These are phyloP conservation scores for Cephalotes varians DNA, from an alignment of 2,888 invertebrate species.

Conservation along the genomic window DNA sequence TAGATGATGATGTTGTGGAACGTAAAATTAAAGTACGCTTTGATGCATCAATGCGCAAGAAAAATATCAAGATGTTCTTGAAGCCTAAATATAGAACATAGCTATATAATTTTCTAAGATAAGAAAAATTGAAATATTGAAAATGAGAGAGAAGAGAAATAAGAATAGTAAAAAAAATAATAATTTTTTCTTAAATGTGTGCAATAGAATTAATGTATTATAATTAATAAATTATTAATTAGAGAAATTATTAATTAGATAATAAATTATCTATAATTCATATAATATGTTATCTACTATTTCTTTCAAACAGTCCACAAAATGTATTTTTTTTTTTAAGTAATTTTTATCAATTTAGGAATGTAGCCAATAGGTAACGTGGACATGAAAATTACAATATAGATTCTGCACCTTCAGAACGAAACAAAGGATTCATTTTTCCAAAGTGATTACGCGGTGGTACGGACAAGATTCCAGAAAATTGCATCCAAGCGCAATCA, in stretches of 20 bases:
- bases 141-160: background rate
- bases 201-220: background rate
- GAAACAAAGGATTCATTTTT: slow-evolving; percentile 57
- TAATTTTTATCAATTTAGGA: background rate
- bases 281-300: background rate
- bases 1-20: background rate
- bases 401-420: background rate
- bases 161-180: background rate
- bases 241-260: too few relatives aligned
- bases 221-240: too few relatives aligned
- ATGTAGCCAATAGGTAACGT: background rate
- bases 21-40: background rate
- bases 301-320: background rate
- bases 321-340: background rate
- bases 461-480: slow-evolving; percentile 34
- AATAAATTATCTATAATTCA: background rate
- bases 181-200: background rate
- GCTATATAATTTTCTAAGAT: background rate
- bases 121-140: background rate
- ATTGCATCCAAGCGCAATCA: slow-evolving; percentile 37
- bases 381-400: background rate
- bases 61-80: background rate
- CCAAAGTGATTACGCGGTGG: slow-evolving; percentile 41
- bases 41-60: background rate
- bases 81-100: background rate